A percentile compares a stretch with the other conserved stretches of the same genome.
Conservation (phyloP, 2,888 invertebrate species). For the Escarpia spicata region DNA sequence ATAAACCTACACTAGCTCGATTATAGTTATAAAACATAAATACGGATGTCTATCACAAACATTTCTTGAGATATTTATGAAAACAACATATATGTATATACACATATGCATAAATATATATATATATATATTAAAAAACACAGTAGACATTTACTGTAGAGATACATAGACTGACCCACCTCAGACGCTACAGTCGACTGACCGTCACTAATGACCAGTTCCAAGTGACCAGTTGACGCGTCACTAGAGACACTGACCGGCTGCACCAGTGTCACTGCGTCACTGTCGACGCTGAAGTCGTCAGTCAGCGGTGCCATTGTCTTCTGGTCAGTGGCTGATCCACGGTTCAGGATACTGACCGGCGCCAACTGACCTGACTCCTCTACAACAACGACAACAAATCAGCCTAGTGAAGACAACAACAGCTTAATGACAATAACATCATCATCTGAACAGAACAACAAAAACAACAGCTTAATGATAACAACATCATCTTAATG, state of each 20-base stretch:
- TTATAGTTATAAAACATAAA: too few species aligned
- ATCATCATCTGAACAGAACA: too few species aligned
- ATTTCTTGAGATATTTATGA: too few species aligned
- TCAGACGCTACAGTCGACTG: background rate
- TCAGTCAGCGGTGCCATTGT: background rate
- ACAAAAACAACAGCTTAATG: too few species aligned
- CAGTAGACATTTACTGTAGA: background rate
- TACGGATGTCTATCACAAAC: too few species aligned
- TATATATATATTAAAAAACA: too few species aligned
- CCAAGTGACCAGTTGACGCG: background rate
- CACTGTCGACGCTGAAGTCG: background rate
- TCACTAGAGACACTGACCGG: background rate
- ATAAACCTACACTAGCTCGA: too few species aligned
- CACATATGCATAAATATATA: too few species aligned
- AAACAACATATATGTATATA: too few species aligned
- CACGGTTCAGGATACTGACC: background rate
- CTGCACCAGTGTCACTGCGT: background rate
- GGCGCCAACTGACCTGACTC: background rate
- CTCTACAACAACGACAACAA: background rate
- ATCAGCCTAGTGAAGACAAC: too few species aligned
- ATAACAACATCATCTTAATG: too few species aligned
- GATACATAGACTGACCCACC: background rate
- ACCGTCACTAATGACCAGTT: background rate
- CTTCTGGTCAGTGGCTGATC: background rate
- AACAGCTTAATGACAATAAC: too few species aligned